Conservation (phyloP, 2,888 invertebrate genomes). For the Caenorhabditis wallacei region DNA sequence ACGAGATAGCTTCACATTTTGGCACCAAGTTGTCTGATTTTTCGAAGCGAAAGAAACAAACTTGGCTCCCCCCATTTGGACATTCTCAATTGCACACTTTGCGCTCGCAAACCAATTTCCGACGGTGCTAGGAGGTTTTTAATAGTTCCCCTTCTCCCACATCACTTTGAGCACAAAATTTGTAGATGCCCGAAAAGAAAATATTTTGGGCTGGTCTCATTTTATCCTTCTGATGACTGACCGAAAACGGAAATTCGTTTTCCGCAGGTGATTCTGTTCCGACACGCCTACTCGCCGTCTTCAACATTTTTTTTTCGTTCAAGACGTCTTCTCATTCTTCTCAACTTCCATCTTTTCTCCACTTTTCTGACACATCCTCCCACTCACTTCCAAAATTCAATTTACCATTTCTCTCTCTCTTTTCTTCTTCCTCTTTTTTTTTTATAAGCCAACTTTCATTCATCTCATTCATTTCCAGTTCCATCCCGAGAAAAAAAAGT, state of each 20-base stretch:
- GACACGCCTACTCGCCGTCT: constrained; percentile 46
- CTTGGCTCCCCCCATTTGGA: not conserved
- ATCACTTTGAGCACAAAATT: constrained; percentile 47
- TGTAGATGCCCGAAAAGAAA: not conserved
- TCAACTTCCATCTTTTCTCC: constrained; percentile 7
- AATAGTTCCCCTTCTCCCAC: constrained; percentile 8
- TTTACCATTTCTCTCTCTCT: constrained; percentile 9
- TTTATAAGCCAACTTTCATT: not conserved
- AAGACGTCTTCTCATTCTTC: constrained; percentile 40
- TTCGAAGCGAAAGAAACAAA: not conserved
- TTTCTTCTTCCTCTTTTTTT: not conserved
- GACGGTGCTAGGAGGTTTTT: constrained; percentile 21
- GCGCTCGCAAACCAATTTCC: constrained; percentile 46
- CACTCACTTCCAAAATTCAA: constrained; percentile 33
- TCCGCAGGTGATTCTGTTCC: constrained; percentile 57
- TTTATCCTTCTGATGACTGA: constrained; percentile 5
- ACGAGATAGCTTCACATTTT: too few species aligned
- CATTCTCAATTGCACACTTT: constrained; percentile 39
- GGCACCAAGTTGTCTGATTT: not conserved
- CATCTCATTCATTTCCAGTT: constrained; percentile 4
- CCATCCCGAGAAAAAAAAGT: not conserved
- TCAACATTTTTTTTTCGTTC: constrained; percentile 7
- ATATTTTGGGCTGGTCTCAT: constrained; percentile 8
- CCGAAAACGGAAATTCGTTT: constrained; percentile 50
- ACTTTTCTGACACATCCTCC: constrained; percentile 29